Evolutionary conservation across 2,113 vertebrate genomes (phyloP).

Genomic region (Zingel zingel): DNA sequence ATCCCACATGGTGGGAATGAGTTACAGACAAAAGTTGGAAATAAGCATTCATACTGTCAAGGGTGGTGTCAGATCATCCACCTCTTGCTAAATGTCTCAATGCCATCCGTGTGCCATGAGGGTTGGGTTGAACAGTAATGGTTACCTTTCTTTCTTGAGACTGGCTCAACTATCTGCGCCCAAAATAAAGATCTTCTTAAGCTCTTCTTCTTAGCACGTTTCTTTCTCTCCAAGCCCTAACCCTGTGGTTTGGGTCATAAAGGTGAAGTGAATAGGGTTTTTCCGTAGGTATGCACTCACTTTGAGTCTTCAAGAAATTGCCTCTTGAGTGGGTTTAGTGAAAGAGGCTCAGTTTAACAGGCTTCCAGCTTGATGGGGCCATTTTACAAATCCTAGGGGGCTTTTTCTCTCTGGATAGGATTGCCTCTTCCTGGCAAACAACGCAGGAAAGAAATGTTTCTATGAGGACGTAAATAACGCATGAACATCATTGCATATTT

Average conservation of each 20-base stretch:
- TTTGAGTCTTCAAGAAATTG: constrained; percentile 33
- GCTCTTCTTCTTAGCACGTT: constrained; percentile 9
- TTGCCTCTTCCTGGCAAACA: constrained; percentile 23
- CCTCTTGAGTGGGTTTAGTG: constrained; percentile 44
- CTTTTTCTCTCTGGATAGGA: constrained; percentile 35
- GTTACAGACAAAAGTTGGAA: not conserved
- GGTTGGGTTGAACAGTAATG: not conserved
- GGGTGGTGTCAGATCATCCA: constrained; percentile 20
- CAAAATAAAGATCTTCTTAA: not conserved
- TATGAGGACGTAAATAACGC: not conserved
- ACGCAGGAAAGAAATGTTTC: not conserved
- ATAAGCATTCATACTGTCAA: constrained; percentile 37
- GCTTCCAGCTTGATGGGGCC: constrained; percentile 38
- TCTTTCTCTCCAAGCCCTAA: not conserved
- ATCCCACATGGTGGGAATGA: constrained; percentile 26
- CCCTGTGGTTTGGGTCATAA: constrained; percentile 19
- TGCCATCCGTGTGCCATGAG: not conserved
- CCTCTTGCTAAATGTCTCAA: constrained; percentile 15
- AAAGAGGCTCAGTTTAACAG: constrained; percentile 30
- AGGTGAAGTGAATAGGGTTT: constrained; percentile 35
- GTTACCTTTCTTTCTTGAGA: not conserved
- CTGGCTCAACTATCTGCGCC: not conserved
- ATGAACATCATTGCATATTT: constrained; percentile 43
- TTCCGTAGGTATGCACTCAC: constrained; percentile 33
- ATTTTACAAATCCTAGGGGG: constrained; percentile 52